phyloP scores from a whole-genome alignment of 2,797 vertebrate genomes.

The Moxostoma hubbsi region DNA sequence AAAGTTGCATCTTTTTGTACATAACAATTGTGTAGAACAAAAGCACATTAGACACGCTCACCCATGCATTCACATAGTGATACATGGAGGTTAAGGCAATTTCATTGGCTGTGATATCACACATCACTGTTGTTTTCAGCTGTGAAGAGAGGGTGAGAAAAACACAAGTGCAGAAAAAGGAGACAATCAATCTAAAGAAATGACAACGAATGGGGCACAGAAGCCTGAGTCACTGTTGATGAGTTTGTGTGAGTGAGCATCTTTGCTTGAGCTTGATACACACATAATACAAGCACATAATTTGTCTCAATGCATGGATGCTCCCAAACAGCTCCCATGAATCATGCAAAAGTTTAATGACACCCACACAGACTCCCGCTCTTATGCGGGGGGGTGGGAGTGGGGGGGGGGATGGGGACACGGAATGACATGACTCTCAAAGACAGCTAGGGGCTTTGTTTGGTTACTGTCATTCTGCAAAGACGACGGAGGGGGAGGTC shows the following conservation, averaged over 20 bases:
- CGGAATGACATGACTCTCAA: conserved; percentile 54
- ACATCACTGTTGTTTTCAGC: conserved; percentile 14
- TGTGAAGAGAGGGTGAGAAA: conserved; percentile 35
- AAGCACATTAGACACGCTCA: background rate
- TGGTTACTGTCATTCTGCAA: conserved; percentile 48
- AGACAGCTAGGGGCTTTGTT: conserved; percentile 57
- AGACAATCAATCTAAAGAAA: conserved; percentile 19
- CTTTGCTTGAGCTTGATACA: conserved; percentile 2
- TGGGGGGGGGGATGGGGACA: conserved; percentile 44
- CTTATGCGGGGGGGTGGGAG: conserved; percentile 33
- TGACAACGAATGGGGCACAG: background rate
- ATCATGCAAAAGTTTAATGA: conserved; percentile 42
- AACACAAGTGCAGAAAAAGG: conserved; percentile 15
- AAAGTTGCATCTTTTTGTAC: background rate
- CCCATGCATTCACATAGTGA: conserved; percentile 1
- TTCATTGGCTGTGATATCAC: conserved; percentile 32
- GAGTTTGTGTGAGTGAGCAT: conserved; percentile 13
- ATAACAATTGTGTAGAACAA: background rate
- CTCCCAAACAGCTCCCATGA: conserved; percentile 45
- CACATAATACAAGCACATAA: conserved; percentile 27
- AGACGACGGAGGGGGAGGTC: conserved; percentile 39
- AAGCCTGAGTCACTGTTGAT: conserved; percentile 21
- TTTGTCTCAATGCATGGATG: conserved; percentile 44
- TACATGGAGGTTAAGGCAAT: conserved; percentile 24
- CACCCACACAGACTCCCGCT: conserved; percentile 23